These are phyloP conservation scores for Anastrepha obliqua DNA, from an alignment of 1,140 invertebrate genomes.

Conservation along the genomic window DNA sequence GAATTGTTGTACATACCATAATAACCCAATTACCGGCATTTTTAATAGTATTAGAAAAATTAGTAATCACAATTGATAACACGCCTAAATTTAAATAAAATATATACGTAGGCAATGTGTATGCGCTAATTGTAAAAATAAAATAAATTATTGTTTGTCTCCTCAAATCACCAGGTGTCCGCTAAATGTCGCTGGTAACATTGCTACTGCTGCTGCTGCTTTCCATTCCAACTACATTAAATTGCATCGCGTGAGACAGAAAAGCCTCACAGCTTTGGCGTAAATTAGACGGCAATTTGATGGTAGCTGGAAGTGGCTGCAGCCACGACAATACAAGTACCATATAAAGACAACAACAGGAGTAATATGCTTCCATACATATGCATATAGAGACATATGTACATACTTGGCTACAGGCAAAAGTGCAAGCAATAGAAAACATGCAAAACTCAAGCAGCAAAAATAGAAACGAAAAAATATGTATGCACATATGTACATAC, in stretches of 20 bases:
- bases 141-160: constrained; percentile 2
- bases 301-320: constrained; percentile 13
- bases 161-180: constrained; percentile 17
- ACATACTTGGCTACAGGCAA: not conserved
- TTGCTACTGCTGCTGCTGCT: not conserved
- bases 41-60: too few relatives aligned
- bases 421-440: constrained; percentile 15
- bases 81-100: too few relatives aligned
- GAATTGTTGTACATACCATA: too few relatives aligned
- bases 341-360: not conserved
- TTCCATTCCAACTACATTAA: not conserved
- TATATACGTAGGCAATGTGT: not conserved
- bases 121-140: constrained; percentile 30
- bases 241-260: constrained; percentile 48
- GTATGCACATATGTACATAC: not conserved
- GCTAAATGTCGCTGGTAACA: not conserved
- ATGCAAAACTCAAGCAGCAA: not conserved
- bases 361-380: not conserved
- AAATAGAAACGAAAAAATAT: not conserved
- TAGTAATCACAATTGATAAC: too few relatives aligned
- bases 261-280: constrained; percentile 50
- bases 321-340: constrained; percentile 16
- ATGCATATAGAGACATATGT: too few relatives aligned
- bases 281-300: constrained; percentile 51
- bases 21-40: too few relatives aligned